These are phyloP conservation scores for Trematocara nigrifrons DNA, from an alignment of 2,113 vertebrate genomes.

Conservation along the genomic window DNA sequence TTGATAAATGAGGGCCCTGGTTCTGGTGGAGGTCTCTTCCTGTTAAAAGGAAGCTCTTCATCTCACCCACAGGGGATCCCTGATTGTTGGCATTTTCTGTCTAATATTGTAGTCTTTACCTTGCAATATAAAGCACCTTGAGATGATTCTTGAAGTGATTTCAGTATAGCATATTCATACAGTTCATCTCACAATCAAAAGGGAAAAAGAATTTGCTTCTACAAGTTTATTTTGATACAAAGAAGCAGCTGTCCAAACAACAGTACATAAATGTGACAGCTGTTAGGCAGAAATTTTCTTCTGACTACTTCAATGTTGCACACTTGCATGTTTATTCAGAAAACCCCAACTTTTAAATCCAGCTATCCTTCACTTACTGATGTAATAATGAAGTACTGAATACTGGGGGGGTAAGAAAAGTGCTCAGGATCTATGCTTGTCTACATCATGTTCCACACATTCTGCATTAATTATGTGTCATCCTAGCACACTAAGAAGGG, in stretches of 20 bases:
- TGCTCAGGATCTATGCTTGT: not conserved
- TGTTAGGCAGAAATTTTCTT: not conserved
- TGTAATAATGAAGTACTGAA: not conserved
- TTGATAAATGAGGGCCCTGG: not conserved
- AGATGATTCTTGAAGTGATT: not conserved
- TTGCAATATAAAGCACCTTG: not conserved
- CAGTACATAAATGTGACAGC: not conserved
- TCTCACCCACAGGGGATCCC: not conserved
- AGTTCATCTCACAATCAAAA: not conserved
- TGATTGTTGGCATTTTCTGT: not conserved
- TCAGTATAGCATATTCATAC: not conserved
- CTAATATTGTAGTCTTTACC: not conserved
- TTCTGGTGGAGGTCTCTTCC: not conserved
- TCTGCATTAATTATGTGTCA: not conserved
- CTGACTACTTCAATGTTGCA: not conserved
- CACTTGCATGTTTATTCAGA: not conserved
- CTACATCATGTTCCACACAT: not conserved
- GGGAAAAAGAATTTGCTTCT: not conserved
- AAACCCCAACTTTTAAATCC: not conserved
- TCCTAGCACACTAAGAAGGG: not conserved
- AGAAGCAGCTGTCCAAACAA: not conserved
- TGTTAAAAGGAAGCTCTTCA: not conserved
- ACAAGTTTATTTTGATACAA: not conserved
- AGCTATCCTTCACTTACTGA: not conserved
- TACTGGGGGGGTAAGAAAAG: too few species aligned